phyloP scores from a whole-genome alignment of 2,113 vertebrate species.

The Galemys pyrenaicus region DNA sequence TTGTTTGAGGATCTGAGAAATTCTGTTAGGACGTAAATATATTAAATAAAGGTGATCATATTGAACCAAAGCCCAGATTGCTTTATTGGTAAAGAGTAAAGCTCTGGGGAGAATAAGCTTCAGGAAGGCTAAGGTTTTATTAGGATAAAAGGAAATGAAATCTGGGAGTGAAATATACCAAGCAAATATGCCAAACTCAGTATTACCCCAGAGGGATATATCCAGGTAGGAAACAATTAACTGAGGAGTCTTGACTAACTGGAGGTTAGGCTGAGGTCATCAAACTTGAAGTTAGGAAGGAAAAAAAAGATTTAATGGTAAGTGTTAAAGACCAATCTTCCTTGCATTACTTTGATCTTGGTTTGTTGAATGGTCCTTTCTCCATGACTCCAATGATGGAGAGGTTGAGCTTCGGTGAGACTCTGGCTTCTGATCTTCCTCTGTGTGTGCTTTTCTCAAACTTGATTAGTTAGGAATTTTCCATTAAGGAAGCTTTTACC shows the following conservation, averaged over 20 bases:
- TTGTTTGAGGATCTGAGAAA: conserved; percentile 11
- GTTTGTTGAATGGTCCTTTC: neutral
- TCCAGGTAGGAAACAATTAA: neutral
- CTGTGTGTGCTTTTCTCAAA: neutral
- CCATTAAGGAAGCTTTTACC: neutral
- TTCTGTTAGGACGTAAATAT: conserved; percentile 4
- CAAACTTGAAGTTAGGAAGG: neutral
- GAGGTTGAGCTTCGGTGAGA: neutral
- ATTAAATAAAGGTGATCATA: neutral
- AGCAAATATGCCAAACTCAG: neutral
- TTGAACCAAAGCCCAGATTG: neutral
- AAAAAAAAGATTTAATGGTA: neutral
- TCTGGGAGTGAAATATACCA: neutral
- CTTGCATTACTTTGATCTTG: neutral
- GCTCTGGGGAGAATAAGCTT: neutral
- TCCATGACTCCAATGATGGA: neutral
- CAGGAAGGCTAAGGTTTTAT: neutral
- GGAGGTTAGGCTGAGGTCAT: neutral
- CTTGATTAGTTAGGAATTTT: neutral
- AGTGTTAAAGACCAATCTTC: neutral
- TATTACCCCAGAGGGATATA: neutral
- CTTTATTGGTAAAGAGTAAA: conserved; percentile 44
- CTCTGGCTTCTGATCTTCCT: neutral
- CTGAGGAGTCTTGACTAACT: neutral
- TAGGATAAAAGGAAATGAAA: conserved; percentile 15